Percentiles rank a stretch among this genome's conserved stretches.
These are phyloP conservation scores for Azorinus chamasolen DNA, from an alignment of 2,888 invertebrate genomes.

Conservation along the genomic window DNA sequence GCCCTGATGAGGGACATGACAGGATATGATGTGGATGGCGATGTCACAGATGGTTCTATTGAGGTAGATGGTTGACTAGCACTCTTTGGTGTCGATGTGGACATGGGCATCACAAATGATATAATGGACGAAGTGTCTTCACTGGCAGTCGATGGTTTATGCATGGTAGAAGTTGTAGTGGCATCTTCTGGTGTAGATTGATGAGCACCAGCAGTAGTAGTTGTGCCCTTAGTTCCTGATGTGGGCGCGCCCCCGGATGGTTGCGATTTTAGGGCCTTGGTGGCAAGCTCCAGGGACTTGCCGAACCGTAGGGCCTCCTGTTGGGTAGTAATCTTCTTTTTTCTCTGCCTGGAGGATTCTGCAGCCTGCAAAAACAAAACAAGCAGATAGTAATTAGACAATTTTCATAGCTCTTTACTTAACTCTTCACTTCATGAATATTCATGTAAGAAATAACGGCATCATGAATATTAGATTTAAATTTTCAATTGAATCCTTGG, in stretches of 20 bases:
- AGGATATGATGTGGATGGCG: conserved; percentile 58
- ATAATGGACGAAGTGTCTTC: conserved; percentile 57
- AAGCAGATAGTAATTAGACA: neutral
- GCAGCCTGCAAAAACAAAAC: conserved; percentile 71
- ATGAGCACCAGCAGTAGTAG: conserved; percentile 39
- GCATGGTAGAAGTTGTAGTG: conserved; percentile 18
- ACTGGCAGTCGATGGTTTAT: conserved; percentile 17
- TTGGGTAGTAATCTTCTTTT: conserved; percentile 76
- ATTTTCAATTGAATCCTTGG: too few species aligned
- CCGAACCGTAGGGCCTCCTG: conserved; percentile 81
- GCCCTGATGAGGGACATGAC: conserved; percentile 57
- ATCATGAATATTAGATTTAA: too few species aligned
- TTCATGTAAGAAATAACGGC: too few species aligned
- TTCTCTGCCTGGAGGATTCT: conserved; percentile 78
- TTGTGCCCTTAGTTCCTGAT: conserved; percentile 22
- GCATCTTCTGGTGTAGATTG: conserved; percentile 19
- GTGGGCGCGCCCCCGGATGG: conserved; percentile 42
- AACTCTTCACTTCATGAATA: too few species aligned
- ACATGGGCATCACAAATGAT: conserved; percentile 64
- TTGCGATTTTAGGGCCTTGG: conserved; percentile 69
- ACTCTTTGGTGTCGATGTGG: conserved; percentile 65
- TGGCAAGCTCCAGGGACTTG: conserved; percentile 80
- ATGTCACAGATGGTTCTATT: conserved; percentile 44
- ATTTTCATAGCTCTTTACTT: neutral
- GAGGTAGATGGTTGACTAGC: conserved; percentile 55